Base-by-base conservation (phyloP, 2,888 invertebrate species). In the Salpingus planirostris region DNA sequence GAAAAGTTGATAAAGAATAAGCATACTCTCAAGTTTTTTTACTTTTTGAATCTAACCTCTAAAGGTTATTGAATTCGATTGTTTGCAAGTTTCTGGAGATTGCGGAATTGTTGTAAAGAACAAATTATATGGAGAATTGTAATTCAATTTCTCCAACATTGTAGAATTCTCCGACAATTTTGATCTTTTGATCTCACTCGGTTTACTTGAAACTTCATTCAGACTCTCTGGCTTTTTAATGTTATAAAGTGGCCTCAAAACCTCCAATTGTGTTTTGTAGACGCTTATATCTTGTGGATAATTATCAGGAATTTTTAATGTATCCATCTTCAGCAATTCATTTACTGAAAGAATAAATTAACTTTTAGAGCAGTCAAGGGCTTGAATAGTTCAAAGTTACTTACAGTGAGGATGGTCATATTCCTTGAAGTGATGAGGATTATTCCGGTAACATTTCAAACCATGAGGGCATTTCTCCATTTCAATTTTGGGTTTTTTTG, bases 371-470 rank as follows among this genome's bases (percentile, higher is more conserved):
- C 22, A 13, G 7, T 23, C 18, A 27, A 15, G 5, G 14, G 24
- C 5, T 12, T 24, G 21, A 29, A 7, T n/a, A 22, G n/a, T 6
- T 27, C n/a, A n/a, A n/a, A n/a, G n/a, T n/a, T n/a, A n/a, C n/a
- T n/a, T n/a, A n/a, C n/a, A 18, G 3, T 87, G 84, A 5, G 78
- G 73, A 69, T 92, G 92, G 18, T 73, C 71, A 60, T 74, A 89
- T 60, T 90, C 84, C 38, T 71, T 71, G 40, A 90, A 83, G 63
- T 93, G 93, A 34, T 79, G 74, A 1, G 87, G 86, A 67, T 90
- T 91, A 50, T 78, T 75, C 30, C 92, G 71, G 53, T 83, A 91
- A 54, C 92, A 92, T 45, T 74, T 75, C 14, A 76, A 75, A 4
- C 78, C 82, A 60, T 83, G 89, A 10, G 75, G 78, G 58, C 91